Conservation (phyloP, 2,113 vertebrate genomes). For the Sorex fumeus region DNA sequence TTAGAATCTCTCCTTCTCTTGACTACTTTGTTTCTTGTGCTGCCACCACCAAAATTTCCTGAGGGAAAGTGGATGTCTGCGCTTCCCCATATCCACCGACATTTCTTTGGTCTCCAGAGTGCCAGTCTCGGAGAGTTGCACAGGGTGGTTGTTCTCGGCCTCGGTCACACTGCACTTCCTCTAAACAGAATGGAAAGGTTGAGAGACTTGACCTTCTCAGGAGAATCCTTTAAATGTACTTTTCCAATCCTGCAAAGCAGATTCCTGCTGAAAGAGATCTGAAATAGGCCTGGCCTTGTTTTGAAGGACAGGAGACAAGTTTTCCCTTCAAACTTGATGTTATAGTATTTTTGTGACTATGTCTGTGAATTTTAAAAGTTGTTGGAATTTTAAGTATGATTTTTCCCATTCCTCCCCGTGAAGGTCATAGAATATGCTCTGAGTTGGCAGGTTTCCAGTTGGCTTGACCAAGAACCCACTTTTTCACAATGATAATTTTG, state of each 20-base stretch:
- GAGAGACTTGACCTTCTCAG: slow-evolving; percentile 4
- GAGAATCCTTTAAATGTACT: slow-evolving; percentile 6
- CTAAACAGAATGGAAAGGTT: slow-evolving; percentile 4
- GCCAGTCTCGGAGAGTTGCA: neutral
- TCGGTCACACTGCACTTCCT: neutral
- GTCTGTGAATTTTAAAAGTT: slow-evolving; percentile 28
- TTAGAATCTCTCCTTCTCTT: slow-evolving; percentile 44
- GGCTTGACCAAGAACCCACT: slow-evolving; percentile 3
- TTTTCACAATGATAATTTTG: slow-evolving; percentile 25
- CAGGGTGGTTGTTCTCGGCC: neutral
- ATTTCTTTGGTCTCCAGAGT: slow-evolving; percentile 36
- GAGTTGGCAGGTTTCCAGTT: neutral
- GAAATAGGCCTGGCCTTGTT: slow-evolving; percentile 38
- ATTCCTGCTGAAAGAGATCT: neutral
- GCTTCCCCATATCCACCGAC: neutral
- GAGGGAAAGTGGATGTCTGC: neutral
- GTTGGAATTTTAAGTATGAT: slow-evolving; percentile 10
- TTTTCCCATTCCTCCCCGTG: slow-evolving; percentile 4
- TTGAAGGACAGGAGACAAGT: slow-evolving; percentile 32
- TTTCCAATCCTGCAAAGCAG: neutral
- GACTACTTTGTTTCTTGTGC: slow-evolving; percentile 11
- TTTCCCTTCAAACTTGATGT: slow-evolving; percentile 12
- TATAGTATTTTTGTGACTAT: neutral
- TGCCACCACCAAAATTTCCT: neutral
- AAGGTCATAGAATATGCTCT: slow-evolving; percentile 12